phyloP scores from a whole-genome alignment of 2,113 vertebrate genomes.

The Albula goreensis region DNA sequence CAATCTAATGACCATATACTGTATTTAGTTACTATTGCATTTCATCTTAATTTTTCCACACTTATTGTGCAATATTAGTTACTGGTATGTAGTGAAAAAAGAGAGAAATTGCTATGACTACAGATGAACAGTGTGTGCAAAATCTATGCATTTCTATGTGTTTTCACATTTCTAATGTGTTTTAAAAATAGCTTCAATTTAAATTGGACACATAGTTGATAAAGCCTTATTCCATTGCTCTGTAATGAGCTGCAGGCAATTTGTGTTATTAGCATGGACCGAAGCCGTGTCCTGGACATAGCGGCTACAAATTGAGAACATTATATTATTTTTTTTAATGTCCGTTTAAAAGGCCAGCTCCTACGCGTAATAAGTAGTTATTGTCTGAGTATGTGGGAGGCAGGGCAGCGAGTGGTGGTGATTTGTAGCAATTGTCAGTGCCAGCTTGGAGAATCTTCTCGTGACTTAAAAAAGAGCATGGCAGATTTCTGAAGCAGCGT shows the following conservation, averaged over 20 bases:
- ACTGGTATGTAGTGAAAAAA: constrained; percentile 19
- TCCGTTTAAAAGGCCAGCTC: constrained; percentile 34
- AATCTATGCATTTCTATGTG: constrained; percentile 3
- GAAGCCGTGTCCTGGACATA: constrained; percentile 40
- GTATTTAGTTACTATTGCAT: not conserved
- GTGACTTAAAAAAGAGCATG: not conserved
- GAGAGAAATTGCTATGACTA: constrained; percentile 49
- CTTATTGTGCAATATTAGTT: not conserved
- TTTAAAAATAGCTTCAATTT: constrained; percentile 69
- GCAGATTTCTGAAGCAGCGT: not conserved
- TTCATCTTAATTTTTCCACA: not conserved
- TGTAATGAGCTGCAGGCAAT: constrained; percentile 60
- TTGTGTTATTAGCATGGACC: constrained; percentile 48
- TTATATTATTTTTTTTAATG: constrained; percentile 52
- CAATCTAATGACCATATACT: not conserved
- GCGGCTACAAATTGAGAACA: constrained; percentile 50
- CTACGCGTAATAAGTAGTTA: constrained; percentile 44
- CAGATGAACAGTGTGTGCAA: constrained; percentile 50
- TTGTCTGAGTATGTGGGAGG: constrained; percentile 36
- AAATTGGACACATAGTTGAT: constrained; percentile 69
- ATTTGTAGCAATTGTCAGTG: not conserved
- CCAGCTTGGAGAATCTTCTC: not conserved
- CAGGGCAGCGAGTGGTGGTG: not conserved
- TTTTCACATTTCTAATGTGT: no score
- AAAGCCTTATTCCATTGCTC: constrained; percentile 51